Evolutionary conservation across 2,797 vertebrate species (phyloP).

Genomic region (Borostomias antarcticus): DNA sequence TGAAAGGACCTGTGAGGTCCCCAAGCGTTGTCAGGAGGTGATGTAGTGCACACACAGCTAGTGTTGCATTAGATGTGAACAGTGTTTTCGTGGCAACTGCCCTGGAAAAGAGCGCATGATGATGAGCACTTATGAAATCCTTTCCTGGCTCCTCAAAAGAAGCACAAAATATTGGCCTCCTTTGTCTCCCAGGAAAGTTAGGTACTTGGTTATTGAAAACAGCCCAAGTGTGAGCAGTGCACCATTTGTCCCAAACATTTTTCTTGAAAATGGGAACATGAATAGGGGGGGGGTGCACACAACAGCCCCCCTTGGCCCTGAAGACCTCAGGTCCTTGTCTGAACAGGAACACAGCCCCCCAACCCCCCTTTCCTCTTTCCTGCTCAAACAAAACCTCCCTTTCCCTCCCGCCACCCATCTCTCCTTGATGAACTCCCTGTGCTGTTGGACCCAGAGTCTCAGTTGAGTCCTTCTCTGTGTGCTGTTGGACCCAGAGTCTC

Average conservation of each 20-base stretch:
- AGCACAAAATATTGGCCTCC: neutral
- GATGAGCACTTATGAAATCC: neutral
- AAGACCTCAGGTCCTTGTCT: neutral
- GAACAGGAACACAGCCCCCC: neutral
- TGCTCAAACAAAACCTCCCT: neutral
- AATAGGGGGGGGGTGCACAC: neutral
- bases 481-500: too few relatives aligned
- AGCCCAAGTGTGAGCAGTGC: neutral
- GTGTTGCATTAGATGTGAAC: too few relatives aligned
- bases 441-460: too few relatives aligned
- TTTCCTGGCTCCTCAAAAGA: too few relatives aligned
- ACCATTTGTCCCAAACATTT: neutral
- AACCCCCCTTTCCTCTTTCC: neutral
- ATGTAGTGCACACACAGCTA: neutral
- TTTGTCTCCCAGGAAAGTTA: neutral
- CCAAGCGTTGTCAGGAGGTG: neutral
- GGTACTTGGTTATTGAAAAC: neutral
- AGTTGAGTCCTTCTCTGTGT: too few relatives aligned
- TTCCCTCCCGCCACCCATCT: neutral
- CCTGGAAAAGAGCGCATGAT: neutral
- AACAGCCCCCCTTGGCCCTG: neutral
- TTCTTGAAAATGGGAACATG: neutral
- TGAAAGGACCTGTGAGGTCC: neutral
- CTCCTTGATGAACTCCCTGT: slow-evolving; percentile 1
- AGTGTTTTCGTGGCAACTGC: neutral